Conservation (phyloP, 1,140 invertebrate genomes). For the Heterodera schachtii region DNA sequence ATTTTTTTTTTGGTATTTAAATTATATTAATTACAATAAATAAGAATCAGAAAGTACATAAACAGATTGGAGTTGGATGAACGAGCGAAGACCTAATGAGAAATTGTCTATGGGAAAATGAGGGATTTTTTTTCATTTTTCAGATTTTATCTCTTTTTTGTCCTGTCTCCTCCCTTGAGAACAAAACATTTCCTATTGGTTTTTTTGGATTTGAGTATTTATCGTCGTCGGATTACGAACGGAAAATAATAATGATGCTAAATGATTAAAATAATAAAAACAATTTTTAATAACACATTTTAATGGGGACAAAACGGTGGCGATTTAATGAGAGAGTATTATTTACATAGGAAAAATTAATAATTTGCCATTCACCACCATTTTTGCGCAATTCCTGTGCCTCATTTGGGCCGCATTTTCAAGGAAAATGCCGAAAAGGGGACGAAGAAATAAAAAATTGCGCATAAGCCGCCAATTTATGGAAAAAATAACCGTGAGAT, state of each 20-base stretch:
- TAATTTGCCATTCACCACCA: not conserved
- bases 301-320: not conserved
- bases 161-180: no score
- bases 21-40: no score
- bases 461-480: not conserved
- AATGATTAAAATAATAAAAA: not conserved
- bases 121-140: no score
- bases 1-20: no score
- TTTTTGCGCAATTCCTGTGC: not conserved
- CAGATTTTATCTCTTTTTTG: no score
- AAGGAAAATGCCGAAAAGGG: not conserved
- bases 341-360: no score
- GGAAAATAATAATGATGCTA: not conserved
- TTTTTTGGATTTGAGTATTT: not conserved
- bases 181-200: not conserved
- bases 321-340: not conserved
- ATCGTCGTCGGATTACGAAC: not conserved
- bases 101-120: no score
- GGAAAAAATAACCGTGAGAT: not conserved
- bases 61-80: no score
- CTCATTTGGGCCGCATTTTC: not conserved
- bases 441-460: not conserved
- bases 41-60: no score
- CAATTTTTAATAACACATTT: not conserved
- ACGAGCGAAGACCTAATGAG: no score